Evolutionary conservation across 2,113 vertebrate species (phyloP).

Genomic region (Aleadryas rufinucha): DNA sequence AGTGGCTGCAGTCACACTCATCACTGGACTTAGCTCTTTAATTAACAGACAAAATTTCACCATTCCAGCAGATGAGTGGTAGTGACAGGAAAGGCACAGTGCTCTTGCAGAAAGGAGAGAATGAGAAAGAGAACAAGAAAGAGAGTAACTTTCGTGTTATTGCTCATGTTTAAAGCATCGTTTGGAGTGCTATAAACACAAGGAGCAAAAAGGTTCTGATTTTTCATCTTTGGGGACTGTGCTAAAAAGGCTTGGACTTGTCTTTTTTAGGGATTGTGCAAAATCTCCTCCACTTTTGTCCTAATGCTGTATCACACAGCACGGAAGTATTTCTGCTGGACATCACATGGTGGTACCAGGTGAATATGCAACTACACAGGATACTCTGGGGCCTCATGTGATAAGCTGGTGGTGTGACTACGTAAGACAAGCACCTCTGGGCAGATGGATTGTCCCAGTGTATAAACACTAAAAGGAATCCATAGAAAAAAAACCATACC

Average conservation of each 20-base stretch:
- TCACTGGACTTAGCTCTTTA: neutral
- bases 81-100: neutral
- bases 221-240: neutral
- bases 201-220: neutral
- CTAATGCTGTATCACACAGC: neutral
- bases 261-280: neutral
- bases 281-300: neutral
- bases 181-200: neutral
- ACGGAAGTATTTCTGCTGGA: neutral
- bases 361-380: neutral
- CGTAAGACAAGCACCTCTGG: neutral
- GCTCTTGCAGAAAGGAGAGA: neutral
- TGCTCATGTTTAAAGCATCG: neutral
- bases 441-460: neutral
- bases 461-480: neutral
- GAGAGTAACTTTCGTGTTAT: neutral
- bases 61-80: neutral
- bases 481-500: neutral
- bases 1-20: neutral
- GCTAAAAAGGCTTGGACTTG: neutral
- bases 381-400: neutral
- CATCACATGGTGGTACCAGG: neutral
- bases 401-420: neutral
- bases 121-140: neutral
- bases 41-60: conserved; percentile 5